phyloP scores from a whole-genome alignment of 2,888 invertebrate species.

The Atethmia centrago region DNA sequence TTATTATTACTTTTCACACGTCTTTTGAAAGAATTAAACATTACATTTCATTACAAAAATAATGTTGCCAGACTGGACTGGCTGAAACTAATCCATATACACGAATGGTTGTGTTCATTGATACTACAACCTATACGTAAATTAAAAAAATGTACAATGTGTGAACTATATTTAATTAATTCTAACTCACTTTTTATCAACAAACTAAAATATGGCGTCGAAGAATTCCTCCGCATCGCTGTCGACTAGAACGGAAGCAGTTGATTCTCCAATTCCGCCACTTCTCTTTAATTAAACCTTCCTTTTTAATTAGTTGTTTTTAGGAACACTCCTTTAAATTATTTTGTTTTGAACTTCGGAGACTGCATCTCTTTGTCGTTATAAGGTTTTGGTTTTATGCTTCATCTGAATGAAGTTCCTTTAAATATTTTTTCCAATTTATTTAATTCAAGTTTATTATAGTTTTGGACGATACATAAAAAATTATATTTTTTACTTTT shows the following conservation, averaged over 20 bases:
- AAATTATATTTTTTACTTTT: neutral
- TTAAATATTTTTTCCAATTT: neutral
- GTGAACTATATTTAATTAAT: too few relatives aligned
- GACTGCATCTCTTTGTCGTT: neutral
- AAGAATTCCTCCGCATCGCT: neutral
- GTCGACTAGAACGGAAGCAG: neutral
- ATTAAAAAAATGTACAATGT: too few relatives aligned
- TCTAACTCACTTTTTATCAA: too few relatives aligned
- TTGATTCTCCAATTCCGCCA: neutral
- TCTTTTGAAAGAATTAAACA: too few relatives aligned
- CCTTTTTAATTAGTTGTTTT: neutral
- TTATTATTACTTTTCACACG: too few relatives aligned
- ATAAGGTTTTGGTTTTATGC: neutral
- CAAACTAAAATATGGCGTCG: neutral
- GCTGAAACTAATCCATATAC: too few relatives aligned
- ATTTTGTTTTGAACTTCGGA: neutral
- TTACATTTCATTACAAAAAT: too few relatives aligned
- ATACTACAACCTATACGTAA: too few relatives aligned
- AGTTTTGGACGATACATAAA: neutral
- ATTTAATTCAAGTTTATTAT: neutral
- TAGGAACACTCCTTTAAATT: neutral
- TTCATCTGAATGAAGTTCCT: too few relatives aligned
- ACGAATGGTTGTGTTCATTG: too few relatives aligned
- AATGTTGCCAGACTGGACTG: too few relatives aligned
- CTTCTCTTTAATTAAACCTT: neutral